Base-by-base conservation (phyloP, 1,140 invertebrate genomes). In the Platyscapa corneri region DNA sequence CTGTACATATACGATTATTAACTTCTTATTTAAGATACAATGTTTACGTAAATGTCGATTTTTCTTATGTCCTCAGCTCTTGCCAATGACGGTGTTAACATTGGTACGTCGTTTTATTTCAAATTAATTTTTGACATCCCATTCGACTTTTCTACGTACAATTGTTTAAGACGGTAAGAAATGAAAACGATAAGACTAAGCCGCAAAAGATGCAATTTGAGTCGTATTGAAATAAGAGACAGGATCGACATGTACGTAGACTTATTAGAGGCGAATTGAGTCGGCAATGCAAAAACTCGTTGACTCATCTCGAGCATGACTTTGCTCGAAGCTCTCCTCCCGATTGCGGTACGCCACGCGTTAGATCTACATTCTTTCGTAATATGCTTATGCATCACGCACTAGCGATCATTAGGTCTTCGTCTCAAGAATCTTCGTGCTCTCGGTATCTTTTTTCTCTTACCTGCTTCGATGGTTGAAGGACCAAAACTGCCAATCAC, bases 291-390 rank as follows among this genome's bases (percentile, higher is more conserved):
- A 49, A 83, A 60, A 86, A 81, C 64, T 67, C 70, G 86, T 77
- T 56, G 86, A 86, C 78, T 86, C 86, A 86, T 81, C 79, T 53
- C 18, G 70, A 75, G 67, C 75, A 34, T 88, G 85, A 86, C 87
- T 86, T 64, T 60, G 82, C 87, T 78, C 49, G 75, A 67, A 53
- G 30, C 64, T 53, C 60, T 77, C 39, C 7, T 46, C 3, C 64
- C 60, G 72, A 65, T 67, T 70, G 74, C 84, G 67, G 64, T 23
- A 56, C 42, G 75, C 56, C 37, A 74, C 72, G 84, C 46, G 84
- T 81, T 77, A 65, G 32, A 65, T 75, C 46, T 39, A 74, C 70
- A 39, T 79, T 34, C 76, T 72, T 84, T 84, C 79, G 39, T 60
- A 53, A 82, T 16, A 67, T 75, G 6, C 82, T 60, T 14, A 37